Evolutionary conservation across 2,888 invertebrate species (phyloP), one percentile per base, ranked within the genome.

Genomic region (Parthenolecanium corni): DNA sequence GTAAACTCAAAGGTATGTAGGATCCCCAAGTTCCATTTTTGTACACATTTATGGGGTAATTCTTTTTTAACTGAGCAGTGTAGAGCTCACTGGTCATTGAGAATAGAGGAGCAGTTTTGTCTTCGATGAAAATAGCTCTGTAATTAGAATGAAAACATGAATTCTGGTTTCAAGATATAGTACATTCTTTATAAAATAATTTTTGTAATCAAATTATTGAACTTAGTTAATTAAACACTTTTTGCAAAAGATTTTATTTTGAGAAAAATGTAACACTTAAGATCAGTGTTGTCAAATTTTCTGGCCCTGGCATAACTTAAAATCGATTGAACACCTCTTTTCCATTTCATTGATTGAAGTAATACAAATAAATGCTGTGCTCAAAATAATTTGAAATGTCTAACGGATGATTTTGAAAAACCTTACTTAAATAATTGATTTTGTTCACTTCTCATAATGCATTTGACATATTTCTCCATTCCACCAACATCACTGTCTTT

Each of bases 21-120:
- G 86, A 85, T 14, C 92, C 86, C 86, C 77, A 87, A 69, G 76
- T 73, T 4, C 79, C 80, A 70, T 84, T 74, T 67, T 80, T 80
- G 67, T 78, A 82, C 42, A 96, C 81, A 71, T 94, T 95, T 49
- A 89, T 75, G 1, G 85, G 83, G 67, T 95, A 74, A 71, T 90
- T 86, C 68, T 84, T 82, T 14, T 80, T 75, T 1, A 85, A 71
- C 68, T 87, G 86, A 2, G 78, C 74, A 23, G 77, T 75, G 71
- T 86, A 88, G 56, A 87, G 77, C 5, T 64, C 62, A 3, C 54
- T 58, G 9, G 62, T 52, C 4, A 57, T 24, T 11, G 65, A 64
- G 40, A 65, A 65, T 51, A 40, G 21, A 0, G 65, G 65, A 6
- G 64, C 66, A 25, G 56, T 65, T 40, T 58, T 53, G 20, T 66